Conservation (phyloP, 2,113 vertebrate genomes). For the Sisor rabdophorus region DNA sequence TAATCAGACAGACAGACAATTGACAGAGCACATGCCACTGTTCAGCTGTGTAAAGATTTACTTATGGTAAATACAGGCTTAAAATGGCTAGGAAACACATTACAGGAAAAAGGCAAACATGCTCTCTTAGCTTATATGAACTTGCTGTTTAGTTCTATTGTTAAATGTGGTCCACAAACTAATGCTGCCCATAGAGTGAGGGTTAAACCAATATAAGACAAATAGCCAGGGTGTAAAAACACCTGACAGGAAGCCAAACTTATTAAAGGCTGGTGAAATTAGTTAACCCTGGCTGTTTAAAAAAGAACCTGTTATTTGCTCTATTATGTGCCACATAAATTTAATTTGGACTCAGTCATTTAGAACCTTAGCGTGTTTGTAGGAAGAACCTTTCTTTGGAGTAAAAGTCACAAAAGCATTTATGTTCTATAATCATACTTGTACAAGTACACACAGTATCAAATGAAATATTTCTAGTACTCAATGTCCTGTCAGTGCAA, state of each 20-base stretch:
- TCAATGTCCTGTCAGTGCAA: no score
- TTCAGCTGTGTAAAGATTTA: constrained; percentile 28
- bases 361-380: background rate
- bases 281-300: background rate
- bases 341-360: background rate
- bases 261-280: background rate
- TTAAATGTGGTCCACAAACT: background rate
- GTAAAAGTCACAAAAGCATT: background rate
- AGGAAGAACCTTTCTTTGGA: background rate
- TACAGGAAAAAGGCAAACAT: constrained; percentile 11
- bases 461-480: no score
- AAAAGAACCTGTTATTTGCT: background rate
- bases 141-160: background rate
- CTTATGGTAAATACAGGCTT: constrained; percentile 17
- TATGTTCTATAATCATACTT: background rate
- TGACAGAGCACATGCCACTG: constrained; percentile 4
- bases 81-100: constrained; percentile 9
- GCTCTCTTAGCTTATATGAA: constrained; percentile 5
- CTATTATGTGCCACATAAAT: background rate
- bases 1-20: background rate
- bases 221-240: constrained; percentile 24
- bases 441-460: no score
- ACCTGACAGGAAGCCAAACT: constrained; percentile 3
- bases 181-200: constrained; percentile 13
- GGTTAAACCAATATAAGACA: constrained; percentile 11